Evolutionary conservation across 2,113 vertebrate genomes (phyloP), one percentile per base, ranked within the genome.

Genomic region (Gallinago jamesoni): DNA sequence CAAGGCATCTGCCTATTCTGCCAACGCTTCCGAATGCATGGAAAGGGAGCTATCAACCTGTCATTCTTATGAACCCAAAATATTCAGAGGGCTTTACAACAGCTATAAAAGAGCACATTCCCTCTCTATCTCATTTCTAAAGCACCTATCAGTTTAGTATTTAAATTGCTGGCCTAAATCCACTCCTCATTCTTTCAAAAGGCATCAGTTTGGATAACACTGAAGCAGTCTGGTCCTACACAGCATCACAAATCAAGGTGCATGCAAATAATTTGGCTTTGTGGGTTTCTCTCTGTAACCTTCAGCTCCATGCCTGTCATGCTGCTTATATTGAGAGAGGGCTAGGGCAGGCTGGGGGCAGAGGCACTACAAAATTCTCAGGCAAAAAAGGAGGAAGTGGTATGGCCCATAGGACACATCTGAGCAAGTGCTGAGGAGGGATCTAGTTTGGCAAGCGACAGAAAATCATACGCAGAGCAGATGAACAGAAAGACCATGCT

Each of bases 1-100:
- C 70, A 66, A 79, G 67, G 59, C 92, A 94, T 91, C 87, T 97
- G 94, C 93, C 82, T 89, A 84, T 60, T 87, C 59, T 90, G 63
- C n/a, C 81, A 1, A 1, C 55, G 55, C 18, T 89, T 84, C 43
- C 5, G 43, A 91, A 90, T 90, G 39, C 59, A 80, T 22, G 45
- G 66, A 89, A 94, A 92, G 84, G 89, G 91, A 96, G 39, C 53
- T 84, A 64, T 90, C 2, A 28, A 73, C 57, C 50, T 60, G 63
- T 75, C 64, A 48, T 86, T 90, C 56, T 72, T 81, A 81, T 14
- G 47, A 69, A 92, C 52, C 39, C 27, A 72, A 87, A 95, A 80
- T 89, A 85, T 28, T 37, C 55, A 78, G 62, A 68, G 39, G 47
- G 30, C 52, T 93, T 82, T 84, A 68, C 45, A 90, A 69, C 35